Evolutionary conservation across 2,113 vertebrate species (phyloP).

Genomic region (Delphinus delphis): DNA sequence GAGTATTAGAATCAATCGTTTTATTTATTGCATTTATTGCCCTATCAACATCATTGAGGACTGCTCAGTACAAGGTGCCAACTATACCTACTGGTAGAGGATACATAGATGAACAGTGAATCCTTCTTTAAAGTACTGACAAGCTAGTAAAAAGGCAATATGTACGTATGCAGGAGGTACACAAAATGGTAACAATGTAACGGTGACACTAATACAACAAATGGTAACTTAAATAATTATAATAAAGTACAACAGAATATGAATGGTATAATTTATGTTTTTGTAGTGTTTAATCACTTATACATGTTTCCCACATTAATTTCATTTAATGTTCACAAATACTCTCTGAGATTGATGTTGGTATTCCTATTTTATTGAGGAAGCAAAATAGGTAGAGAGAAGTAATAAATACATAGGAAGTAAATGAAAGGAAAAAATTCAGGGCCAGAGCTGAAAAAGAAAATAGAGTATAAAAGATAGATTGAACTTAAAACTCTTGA

Average conservation of each 20-base stretch:
- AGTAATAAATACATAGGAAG: neutral
- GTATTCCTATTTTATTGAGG: neutral
- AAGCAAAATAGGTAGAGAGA: neutral
- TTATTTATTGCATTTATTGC: neutral
- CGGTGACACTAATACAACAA: neutral
- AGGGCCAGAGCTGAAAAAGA: neutral
- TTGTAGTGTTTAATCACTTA: neutral
- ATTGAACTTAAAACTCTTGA: neutral
- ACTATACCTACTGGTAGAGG: neutral
- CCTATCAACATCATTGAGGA: neutral
- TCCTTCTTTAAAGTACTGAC: neutral
- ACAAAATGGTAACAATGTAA: neutral
- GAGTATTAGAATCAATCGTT: neutral
- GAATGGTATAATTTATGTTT: neutral
- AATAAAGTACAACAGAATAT: neutral
- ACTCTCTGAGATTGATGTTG: neutral
- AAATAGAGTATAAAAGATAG: neutral
- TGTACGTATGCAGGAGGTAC: neutral
- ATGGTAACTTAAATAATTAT: neutral
- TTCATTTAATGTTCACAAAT: neutral
- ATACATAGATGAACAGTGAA: neutral
- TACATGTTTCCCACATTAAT: neutral
- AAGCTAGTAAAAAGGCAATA: neutral
- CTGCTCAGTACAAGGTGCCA: neutral
- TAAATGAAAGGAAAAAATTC: slow-evolving; percentile 18